A percentile compares a stretch with the other conserved stretches of the same genome.
Evolutionary conservation across 2,888 invertebrate genomes (phyloP).

Genomic region (Blastobasis lacticolella): DNA sequence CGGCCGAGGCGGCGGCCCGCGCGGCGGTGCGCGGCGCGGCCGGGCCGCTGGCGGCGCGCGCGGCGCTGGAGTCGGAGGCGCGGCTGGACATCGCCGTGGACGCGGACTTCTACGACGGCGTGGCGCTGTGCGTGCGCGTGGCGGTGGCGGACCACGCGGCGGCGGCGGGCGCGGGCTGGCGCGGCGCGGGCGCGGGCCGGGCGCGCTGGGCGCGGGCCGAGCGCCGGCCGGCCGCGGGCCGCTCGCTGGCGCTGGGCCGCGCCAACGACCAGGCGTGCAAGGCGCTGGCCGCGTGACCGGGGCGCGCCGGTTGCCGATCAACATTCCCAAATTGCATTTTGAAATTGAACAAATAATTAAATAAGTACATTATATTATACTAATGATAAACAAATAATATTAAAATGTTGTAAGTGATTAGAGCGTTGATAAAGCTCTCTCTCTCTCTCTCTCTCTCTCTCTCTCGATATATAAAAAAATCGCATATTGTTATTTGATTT

Average conservation of each 20-base stretch:
- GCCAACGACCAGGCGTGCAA: constrained; percentile 22
- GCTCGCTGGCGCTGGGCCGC: constrained; percentile 6
- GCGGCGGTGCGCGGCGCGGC: constrained; percentile 22
- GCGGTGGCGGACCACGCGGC: constrained; percentile 66
- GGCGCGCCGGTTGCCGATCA: background rate
- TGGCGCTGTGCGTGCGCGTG: background rate
- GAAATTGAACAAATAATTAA: too few species aligned
- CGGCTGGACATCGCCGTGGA: constrained; percentile 14
- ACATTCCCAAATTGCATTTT: too few species aligned
- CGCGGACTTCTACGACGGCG: background rate
- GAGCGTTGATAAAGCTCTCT: too few species aligned
- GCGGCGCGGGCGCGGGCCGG: constrained; percentile 44
- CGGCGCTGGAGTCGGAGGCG: constrained; percentile 28
- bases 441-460: too few species aligned
- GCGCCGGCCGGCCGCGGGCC: background rate
- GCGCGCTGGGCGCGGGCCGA: constrained; percentile 4
- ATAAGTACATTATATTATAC: too few species aligned
- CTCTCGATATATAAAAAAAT: too few species aligned
- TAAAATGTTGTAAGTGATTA: too few species aligned
- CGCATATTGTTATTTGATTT: too few species aligned
- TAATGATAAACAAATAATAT: too few species aligned
- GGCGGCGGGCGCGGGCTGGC: constrained; percentile 77
- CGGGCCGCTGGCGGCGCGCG: constrained; percentile 26
- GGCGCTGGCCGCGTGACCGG: constrained; percentile 23
- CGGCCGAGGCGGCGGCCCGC: constrained; percentile 10